These are phyloP conservation scores for Drosophila varians DNA, from an alignment of 1,140 invertebrate genomes.

Conservation along the genomic window DNA sequence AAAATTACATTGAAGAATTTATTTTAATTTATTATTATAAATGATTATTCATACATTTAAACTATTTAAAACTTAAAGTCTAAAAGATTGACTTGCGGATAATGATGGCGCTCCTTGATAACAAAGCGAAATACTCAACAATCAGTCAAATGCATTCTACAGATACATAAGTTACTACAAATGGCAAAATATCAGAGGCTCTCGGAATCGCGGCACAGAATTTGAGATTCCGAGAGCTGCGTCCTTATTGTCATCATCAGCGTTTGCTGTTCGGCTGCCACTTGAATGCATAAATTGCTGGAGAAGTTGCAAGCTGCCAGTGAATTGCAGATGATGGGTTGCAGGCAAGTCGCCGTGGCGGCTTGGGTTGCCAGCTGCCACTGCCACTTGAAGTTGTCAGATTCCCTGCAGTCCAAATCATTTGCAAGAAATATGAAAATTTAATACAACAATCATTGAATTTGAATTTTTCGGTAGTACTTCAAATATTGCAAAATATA, in stretches of 20 bases:
- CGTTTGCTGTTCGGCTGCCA: constrained; percentile 61
- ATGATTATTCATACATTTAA: too few species aligned
- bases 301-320: constrained; percentile 48
- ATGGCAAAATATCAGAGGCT: constrained; percentile 45
- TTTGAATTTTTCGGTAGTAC: constrained; percentile 2
- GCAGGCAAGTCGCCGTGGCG: constrained; percentile 9
- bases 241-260: constrained; percentile 49
- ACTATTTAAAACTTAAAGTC: too few species aligned
- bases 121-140: constrained; percentile 66
- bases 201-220: constrained; percentile 15
- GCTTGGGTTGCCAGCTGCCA: constrained; percentile 50
- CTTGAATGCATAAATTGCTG: constrained; percentile 79
- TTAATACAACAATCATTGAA: constrained; percentile 31
- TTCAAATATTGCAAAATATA: neutral
- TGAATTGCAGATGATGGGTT: constrained; percentile 50
- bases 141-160: constrained; percentile 69
- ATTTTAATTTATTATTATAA: too few species aligned
- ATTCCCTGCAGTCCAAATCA: constrained; percentile 71
- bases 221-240: constrained; percentile 23
- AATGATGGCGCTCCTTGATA: constrained; percentile 66
- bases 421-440: constrained; percentile 70
- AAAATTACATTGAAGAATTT: too few species aligned
- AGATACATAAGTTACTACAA: constrained; percentile 59
- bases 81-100: too few species aligned
- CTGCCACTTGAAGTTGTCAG: constrained; percentile 75